Percentiles rank a stretch among this genome's conserved stretches.
These are phyloP conservation scores for Drosophila triauraria DNA, from an alignment of 1,140 invertebrate species.

Conservation along the genomic window DNA sequence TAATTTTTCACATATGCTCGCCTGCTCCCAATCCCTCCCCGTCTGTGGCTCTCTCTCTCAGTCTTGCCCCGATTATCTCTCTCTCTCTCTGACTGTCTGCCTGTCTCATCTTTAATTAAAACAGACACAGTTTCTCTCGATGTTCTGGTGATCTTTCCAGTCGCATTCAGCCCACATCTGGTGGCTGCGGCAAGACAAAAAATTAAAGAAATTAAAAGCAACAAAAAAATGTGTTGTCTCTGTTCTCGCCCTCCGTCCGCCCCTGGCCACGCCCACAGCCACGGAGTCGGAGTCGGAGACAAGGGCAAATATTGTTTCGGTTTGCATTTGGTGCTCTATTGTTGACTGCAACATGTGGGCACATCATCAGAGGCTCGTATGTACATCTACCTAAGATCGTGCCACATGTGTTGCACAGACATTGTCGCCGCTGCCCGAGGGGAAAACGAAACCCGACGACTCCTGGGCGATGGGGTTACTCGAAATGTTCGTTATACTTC, in stretches of 20 bases:
- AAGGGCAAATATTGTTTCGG: slow-evolving; percentile 84
- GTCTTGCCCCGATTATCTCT: slow-evolving; percentile 11
- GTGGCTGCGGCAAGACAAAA: slow-evolving; percentile 50
- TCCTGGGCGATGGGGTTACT: slow-evolving; percentile 38
- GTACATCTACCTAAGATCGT: slow-evolving; percentile 61
- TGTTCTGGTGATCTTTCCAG: slow-evolving; percentile 60
- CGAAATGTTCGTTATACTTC: slow-evolving; percentile 20
- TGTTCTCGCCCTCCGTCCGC: slow-evolving; percentile 33
- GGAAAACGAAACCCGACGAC: slow-evolving; percentile 34
- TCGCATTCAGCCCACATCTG: slow-evolving; percentile 71
- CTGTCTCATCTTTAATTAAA: slow-evolving; percentile 67
- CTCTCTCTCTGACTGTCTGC: slow-evolving; percentile 17
- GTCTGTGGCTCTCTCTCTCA: slow-evolving; percentile 13
- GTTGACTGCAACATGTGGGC: slow-evolving; percentile 74
- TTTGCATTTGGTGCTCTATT: slow-evolving; percentile 68
- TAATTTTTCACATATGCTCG: slow-evolving; percentile 80
- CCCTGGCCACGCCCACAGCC: slow-evolving; percentile 28
- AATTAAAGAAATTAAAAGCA: slow-evolving; percentile 81
- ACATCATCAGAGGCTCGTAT: slow-evolving; percentile 49
- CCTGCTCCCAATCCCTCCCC: slow-evolving; percentile 16
- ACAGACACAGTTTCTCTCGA: slow-evolving; percentile 71
- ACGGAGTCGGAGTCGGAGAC: slow-evolving; percentile 44
- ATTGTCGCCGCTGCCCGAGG: slow-evolving; percentile 20
- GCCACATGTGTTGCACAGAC: slow-evolving; percentile 76
- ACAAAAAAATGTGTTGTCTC: slow-evolving; percentile 44